Conservation (phyloP, 2,797 vertebrate genomes). For the Syndactyla subalaris region DNA sequence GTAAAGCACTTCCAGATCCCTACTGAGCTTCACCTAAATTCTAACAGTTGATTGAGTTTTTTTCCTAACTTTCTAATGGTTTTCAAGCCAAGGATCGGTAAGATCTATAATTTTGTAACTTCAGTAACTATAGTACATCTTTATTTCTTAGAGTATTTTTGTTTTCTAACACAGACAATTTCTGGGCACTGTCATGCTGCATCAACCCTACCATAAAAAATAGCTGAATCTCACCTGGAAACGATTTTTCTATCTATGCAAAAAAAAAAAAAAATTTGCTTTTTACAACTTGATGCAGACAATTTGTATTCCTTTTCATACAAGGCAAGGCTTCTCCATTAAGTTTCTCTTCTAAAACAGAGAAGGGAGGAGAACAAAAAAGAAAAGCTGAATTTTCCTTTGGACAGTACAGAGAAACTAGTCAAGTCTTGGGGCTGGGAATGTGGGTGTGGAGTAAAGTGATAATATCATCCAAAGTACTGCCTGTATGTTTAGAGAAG, state of each 20-base stretch:
- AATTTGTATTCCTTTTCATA: not conserved
- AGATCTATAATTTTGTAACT: not conserved
- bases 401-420: not conserved
- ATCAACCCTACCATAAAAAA: not conserved
- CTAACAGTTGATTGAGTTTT: not conserved
- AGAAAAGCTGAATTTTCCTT: not conserved
- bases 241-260: not conserved
- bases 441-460: not conserved
- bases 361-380: not conserved
- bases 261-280: not conserved
- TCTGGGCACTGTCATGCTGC: not conserved
- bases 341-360: not conserved
- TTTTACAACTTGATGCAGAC: not conserved
- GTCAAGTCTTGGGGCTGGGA: not conserved
- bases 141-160: not conserved
- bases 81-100: not conserved
- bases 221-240: not conserved
- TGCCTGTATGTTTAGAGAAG: not conserved
- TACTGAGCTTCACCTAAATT: not conserved
- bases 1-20: not conserved
- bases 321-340: not conserved
- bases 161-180: not conserved
- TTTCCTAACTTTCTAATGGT: not conserved
- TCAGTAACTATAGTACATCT: not conserved
- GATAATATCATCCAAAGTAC: not conserved